Evolutionary conservation across 2,888 invertebrate species (phyloP).

Genomic region (Pyrocoelia pectoralis): DNA sequence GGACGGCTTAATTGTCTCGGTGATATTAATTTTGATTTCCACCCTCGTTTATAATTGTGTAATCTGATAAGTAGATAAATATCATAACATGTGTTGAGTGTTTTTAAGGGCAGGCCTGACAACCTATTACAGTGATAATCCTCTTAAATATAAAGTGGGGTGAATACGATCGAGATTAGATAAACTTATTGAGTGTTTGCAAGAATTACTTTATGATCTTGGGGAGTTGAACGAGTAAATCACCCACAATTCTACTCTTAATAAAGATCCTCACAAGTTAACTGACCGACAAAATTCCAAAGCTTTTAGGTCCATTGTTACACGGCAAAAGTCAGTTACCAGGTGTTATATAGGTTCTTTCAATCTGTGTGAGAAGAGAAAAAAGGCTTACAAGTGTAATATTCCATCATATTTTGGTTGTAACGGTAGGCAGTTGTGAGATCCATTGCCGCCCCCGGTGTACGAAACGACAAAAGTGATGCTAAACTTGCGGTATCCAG

Average conservation of each 20-base stretch:
- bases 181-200: constrained; percentile 18
- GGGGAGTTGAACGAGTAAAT: constrained; percentile 20
- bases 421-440: constrained; percentile 93
- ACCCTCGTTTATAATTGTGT: constrained; percentile 35
- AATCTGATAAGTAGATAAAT: constrained; percentile 50
- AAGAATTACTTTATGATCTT: background rate
- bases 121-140: constrained; percentile 40
- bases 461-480: constrained; percentile 71
- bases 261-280: constrained; percentile 21
- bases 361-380: background rate
- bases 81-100: constrained; percentile 56
- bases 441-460: constrained; percentile 81
- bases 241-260: constrained; percentile 20
- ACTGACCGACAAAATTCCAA: constrained; percentile 17
- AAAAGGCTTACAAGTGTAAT: constrained; percentile 88
- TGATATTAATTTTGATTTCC: constrained; percentile 16
- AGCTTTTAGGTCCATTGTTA: constrained; percentile 23
- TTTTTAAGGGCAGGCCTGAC: constrained; percentile 41
- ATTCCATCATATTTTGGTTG: constrained; percentile 99
- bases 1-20: background rate
- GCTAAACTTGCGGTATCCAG: constrained; percentile 74
- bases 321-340: constrained; percentile 3
- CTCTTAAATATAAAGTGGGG: constrained; percentile 33
- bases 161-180: constrained; percentile 39
- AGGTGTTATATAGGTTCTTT: background rate